Evolutionary conservation across 2,888 invertebrate species (phyloP), one percentile per base, ranked within the genome.

Genomic region (Chymomyza fuscimana): DNA sequence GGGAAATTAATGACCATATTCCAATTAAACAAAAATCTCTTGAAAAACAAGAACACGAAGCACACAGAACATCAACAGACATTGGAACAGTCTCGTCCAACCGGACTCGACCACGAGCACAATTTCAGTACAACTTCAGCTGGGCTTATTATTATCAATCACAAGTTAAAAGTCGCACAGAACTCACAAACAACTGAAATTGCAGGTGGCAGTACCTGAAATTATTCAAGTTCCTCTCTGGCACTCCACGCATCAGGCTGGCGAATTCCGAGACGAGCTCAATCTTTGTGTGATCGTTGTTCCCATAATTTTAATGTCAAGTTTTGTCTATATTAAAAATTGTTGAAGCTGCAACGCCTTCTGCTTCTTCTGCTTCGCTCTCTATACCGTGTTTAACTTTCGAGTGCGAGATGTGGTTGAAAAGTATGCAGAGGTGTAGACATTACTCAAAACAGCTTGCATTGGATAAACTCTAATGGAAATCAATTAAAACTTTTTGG

Each of bases 281-380:
- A 67, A 70, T 69, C 69, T 67, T 62, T 77, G 67, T 77, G 67
- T 79, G 82, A 83, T 82, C 70, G 85, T 79, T 80, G 86, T 91
- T 91, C 91, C 91, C 90, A 91, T 91, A 91, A 91, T 91, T 91
- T 91, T 91, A 88, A 82, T 90, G 91, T 91, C 91, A 90, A 89
- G 90, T 88, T 90, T 89, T 86, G 90, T 89, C 88, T 90, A 91
- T 91, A 91, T 89, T 91, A 80, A 91, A 90, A 89, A 90, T 89
- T 88, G 63, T 68, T 76, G 70, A 56, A 68, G 63, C 63, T 69
- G 59, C 51, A 12, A 6, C 36, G 46, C 19, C 22, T 60, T 32
- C 56, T 60, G 25, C 16, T 32, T 40, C 25, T 22, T 32, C 56
- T 63, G 65, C 74, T 67, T 79, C 54, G 22, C 54, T 65, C 62